A percentile compares a stretch with the other conserved stretches of the same genome.
Conservation (phyloP, 1,140 invertebrate species). For the Zaprionus ghesquierei region DNA sequence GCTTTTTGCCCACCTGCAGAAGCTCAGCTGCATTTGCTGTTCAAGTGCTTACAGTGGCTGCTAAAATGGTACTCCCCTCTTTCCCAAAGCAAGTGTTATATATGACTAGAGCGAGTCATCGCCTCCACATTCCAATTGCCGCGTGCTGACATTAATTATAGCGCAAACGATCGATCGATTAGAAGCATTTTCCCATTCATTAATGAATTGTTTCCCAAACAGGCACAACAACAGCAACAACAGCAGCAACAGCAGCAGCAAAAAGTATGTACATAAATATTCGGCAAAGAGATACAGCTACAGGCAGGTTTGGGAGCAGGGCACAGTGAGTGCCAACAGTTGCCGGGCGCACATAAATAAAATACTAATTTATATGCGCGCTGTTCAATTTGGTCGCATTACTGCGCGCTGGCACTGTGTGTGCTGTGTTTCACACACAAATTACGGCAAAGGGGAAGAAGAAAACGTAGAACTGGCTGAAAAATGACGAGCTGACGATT, state of each 20-base stretch:
- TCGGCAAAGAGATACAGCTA: constrained; percentile 15
- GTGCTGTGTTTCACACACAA: not conserved
- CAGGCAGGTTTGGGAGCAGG: constrained; percentile 53
- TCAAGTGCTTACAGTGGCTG: not conserved
- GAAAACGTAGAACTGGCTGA: constrained; percentile 68
- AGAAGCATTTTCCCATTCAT: constrained; percentile 78
- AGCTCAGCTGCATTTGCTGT: not conserved
- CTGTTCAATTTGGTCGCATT: not conserved
- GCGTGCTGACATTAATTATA: constrained; percentile 74
- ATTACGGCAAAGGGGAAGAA: not conserved
- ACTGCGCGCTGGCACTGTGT: not conserved
- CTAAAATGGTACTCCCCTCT: not conserved
- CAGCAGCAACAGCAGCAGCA: constrained; percentile 25
- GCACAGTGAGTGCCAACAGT: constrained; percentile 43
- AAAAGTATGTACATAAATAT: constrained; percentile 71
- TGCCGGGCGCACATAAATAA: not conserved
- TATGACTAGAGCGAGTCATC: constrained; percentile 17
- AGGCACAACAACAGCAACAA: constrained; percentile 41
- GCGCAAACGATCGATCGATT: constrained; percentile 80
- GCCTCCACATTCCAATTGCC: constrained; percentile 74
- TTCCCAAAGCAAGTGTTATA: not conserved
- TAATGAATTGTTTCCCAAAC: constrained; percentile 79
- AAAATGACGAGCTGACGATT: constrained; percentile 80
- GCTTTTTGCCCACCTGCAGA: not conserved
- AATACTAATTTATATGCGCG: not conserved